Conservation (phyloP, 2,797 vertebrate genomes). For the Lepus oiostolus region DNA sequence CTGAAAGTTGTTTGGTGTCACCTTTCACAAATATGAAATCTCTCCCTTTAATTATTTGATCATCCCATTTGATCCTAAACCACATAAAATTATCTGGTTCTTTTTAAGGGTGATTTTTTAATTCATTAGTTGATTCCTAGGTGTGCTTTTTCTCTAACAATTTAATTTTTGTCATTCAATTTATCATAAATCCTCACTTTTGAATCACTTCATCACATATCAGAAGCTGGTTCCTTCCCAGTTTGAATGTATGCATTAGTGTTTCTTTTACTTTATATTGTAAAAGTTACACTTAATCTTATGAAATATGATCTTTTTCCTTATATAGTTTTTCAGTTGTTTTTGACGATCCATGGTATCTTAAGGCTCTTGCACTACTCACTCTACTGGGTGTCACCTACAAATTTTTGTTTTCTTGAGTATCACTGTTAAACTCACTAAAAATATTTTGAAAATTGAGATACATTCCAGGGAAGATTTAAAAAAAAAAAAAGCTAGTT, state of each 20-base stretch:
- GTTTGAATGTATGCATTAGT: neutral
- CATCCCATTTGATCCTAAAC: neutral
- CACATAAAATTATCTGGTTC: neutral
- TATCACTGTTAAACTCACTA: neutral
- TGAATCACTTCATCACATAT: neutral
- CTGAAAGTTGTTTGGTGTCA: neutral
- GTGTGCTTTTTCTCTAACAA: neutral
- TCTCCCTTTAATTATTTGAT: neutral
- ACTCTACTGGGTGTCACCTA: neutral
- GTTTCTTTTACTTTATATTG: neutral
- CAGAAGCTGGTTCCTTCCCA: neutral
- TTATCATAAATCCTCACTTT: neutral
- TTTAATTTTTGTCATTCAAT: neutral
- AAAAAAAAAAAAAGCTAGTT: neutral
- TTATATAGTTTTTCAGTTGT: neutral
- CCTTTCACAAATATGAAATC: neutral
- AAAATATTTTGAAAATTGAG: neutral
- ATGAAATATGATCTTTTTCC: neutral
- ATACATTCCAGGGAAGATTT: neutral
- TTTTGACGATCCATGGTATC: neutral
- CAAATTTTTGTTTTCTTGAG: constrained; percentile 33
- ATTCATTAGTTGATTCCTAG: neutral
- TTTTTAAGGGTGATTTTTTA: too few relatives aligned
- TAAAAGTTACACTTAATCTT: neutral
- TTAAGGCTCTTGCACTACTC: neutral